These are phyloP conservation scores for Pholis gunnellus DNA, from an alignment of 2,113 vertebrate species.

Conservation along the genomic window DNA sequence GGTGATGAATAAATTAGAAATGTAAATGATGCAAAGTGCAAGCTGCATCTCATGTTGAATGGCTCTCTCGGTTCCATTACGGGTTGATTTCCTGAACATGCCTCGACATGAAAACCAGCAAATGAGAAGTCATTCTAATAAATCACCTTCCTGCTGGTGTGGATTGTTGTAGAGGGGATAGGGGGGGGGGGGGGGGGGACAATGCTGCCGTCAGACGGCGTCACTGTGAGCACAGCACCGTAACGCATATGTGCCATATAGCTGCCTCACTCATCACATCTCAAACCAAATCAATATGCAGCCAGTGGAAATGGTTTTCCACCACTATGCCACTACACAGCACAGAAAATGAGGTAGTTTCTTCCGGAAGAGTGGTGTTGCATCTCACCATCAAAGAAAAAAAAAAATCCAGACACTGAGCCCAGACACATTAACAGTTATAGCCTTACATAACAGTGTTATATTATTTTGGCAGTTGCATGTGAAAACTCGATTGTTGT, in stretches of 20 bases:
- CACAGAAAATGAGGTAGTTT: constrained; percentile 12
- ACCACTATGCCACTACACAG: not conserved
- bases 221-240: constrained; percentile 43
- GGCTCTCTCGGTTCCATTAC: constrained; percentile 27
- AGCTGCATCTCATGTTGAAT: constrained; percentile 35
- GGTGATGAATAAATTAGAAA: constrained; percentile 47
- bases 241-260: constrained; percentile 26
- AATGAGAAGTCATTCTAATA: constrained; percentile 58
- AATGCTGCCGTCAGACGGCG: constrained; percentile 45
- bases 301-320: constrained; percentile 42
- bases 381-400: constrained; percentile 1
- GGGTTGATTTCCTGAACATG: constrained; percentile 47
- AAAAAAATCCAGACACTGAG: constrained; percentile 45
- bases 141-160: constrained; percentile 50
- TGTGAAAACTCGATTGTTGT: not conserved
- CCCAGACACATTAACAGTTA: constrained; percentile 22
- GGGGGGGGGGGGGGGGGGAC: too few relatives aligned
- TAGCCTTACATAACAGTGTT: constrained; percentile 18
- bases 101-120: constrained; percentile 43
- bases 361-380: constrained; percentile 22
- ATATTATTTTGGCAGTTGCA: constrained; percentile 9
- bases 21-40: constrained; percentile 46
- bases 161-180: constrained; percentile 37
- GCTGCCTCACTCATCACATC: constrained; percentile 47
- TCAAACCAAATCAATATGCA: constrained; percentile 55